Evolutionary conservation across 2,113 vertebrate genomes (phyloP).

Genomic region (Onychorhynchus coronatus): DNA sequence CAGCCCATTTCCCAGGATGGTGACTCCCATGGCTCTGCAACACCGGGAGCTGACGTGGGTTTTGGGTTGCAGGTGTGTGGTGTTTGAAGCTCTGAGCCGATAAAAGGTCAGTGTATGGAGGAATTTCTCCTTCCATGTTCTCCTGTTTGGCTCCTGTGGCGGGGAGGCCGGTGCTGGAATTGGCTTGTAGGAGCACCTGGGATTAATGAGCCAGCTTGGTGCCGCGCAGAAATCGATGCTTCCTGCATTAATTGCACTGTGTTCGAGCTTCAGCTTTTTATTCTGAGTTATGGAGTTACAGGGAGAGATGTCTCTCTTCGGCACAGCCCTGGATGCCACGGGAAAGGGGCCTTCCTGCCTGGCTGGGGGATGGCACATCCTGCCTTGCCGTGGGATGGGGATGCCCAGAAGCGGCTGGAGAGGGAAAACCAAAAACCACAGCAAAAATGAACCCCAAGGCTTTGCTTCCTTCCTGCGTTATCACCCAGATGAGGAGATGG

Average conservation of each 20-base stretch:
- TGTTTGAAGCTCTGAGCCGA: neutral
- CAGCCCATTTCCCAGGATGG: rapidly evolving
- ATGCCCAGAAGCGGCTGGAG: neutral
- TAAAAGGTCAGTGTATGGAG: neutral
- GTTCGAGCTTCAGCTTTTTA: constrained; percentile 62
- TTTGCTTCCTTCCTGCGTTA: neutral
- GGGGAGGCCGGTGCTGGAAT: constrained; percentile 22
- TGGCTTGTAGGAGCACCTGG: constrained; percentile 71
- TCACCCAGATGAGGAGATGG: neutral
- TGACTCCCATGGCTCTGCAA: rapidly evolving
- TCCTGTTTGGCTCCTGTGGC: constrained; percentile 13
- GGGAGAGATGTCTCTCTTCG: constrained; percentile 63
- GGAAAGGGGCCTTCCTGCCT: neutral
- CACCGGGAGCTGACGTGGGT: rapidly evolving
- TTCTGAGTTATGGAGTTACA: constrained; percentile 69
- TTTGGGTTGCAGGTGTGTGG: rapidly evolving
- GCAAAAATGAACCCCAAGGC: neutral
- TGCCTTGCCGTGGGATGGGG: rapidly evolving
- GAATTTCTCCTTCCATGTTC: constrained; percentile 51
- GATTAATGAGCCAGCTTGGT: constrained; percentile 78
- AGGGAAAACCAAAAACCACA: neutral
- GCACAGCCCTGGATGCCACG: neutral
- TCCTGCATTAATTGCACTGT: constrained; percentile 70
- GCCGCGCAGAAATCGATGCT: constrained; percentile 74
- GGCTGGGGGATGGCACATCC: rapidly evolving